Evolutionary conservation across 2,797 vertebrate species (phyloP).

Genomic region (Scarus forsteni): DNA sequence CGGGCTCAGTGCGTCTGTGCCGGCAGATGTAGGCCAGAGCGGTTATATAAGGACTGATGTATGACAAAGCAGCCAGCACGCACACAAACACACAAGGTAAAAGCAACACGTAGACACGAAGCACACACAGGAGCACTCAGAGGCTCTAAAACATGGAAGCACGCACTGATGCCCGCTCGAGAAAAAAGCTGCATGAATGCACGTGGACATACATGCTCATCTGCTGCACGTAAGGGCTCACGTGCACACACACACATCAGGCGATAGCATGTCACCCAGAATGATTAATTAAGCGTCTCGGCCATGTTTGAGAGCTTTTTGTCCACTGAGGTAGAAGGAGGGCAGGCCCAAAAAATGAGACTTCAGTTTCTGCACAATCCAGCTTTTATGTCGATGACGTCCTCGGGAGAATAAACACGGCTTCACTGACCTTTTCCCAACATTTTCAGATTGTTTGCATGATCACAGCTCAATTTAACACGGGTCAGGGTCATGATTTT

Average conservation of each 20-base stretch:
- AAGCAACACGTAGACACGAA: slow-evolving; percentile 7
- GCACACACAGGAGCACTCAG: neutral
- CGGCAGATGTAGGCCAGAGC: slow-evolving; percentile 75
- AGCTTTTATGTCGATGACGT: neutral
- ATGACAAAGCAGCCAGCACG: slow-evolving; percentile 3
- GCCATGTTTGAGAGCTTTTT: neutral
- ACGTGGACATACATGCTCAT: neutral
- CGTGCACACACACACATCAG: neutral
- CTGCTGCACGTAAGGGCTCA: neutral
- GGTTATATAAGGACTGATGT: slow-evolving; percentile 73
- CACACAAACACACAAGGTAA: slow-evolving; percentile 1
- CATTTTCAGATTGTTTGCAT: neutral
- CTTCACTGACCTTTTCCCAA: neutral
- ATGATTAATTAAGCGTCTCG: neutral
- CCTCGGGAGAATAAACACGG: neutral
- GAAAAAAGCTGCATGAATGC: slow-evolving; percentile 2
- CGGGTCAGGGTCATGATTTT: neutral
- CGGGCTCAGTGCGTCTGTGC: slow-evolving; percentile 27
- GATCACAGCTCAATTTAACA: neutral
- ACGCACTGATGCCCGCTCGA: neutral
- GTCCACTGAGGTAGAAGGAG: slow-evolving; percentile 12
- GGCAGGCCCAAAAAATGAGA: neutral
- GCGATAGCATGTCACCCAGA: slow-evolving; percentile 2
- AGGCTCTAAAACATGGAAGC: slow-evolving; percentile 2
- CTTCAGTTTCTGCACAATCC: neutral